phyloP scores from a whole-genome alignment of 2,113 vertebrate species.

The Gadus chalcogrammus region DNA sequence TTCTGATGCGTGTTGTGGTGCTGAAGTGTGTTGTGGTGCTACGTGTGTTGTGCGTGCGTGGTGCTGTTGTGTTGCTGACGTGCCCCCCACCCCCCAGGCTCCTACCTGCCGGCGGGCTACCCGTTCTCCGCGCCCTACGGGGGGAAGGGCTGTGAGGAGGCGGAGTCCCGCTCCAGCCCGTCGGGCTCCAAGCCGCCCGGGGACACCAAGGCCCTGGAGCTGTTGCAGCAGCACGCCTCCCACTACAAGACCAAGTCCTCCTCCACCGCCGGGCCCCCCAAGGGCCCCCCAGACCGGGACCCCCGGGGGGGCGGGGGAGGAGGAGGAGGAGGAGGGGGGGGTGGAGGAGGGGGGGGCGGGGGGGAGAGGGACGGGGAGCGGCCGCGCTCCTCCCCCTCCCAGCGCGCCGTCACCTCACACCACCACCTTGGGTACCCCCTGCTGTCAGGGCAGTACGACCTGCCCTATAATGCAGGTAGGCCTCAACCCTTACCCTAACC shows the following conservation, averaged over 20 bases:
- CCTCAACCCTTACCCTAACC: too few relatives aligned
- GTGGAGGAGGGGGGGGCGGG: too few relatives aligned
- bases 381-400: constrained; percentile 88
- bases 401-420: constrained; percentile 88
- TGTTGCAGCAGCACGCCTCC: constrained; percentile 95
- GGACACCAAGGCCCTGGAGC: constrained; percentile 91
- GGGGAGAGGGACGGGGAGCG: constrained; percentile 78
- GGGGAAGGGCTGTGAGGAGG: constrained; percentile 84
- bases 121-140: constrained; percentile 87
- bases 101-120: constrained; percentile 89
- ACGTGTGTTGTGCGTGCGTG: neutral
- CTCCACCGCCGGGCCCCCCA: constrained; percentile 74
- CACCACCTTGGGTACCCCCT: constrained; percentile 93
- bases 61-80: neutral
- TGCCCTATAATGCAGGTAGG: constrained; percentile 33
- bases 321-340: too few relatives aligned
- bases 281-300: constrained; percentile 77
- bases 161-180: constrained; percentile 73
- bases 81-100: constrained; percentile 67
- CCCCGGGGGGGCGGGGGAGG: constrained; percentile 55
- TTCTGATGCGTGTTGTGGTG: too few relatives aligned
- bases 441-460: constrained; percentile 91
- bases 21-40: too few relatives aligned
- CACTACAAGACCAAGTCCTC: constrained; percentile 98
- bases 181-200: constrained; percentile 72